Base-by-base conservation (phyloP, 2,797 vertebrate genomes). In the Phrynocephalus forsythii region DNA sequence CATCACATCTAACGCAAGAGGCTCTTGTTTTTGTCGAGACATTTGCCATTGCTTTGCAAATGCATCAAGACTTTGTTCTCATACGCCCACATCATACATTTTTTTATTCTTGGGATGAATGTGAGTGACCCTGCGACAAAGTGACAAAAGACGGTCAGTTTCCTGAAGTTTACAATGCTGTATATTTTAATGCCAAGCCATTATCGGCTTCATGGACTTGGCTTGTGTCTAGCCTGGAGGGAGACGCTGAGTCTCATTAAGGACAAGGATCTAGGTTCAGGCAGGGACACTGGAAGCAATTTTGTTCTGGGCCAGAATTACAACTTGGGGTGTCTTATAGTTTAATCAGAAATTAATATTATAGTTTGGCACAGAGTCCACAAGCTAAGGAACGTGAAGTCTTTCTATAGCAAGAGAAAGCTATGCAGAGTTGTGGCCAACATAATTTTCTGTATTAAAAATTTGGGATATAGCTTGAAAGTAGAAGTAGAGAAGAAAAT, bases 161-260 rank as follows among this genome's bases (percentile, higher is more conserved):
- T 88, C 20, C 80, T 91, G 83, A 0, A 2, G 60, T 91, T 93
- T 81, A 94, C 77, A 81, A 86, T 77, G 63, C 73, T 81, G 85
- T n/a, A 50, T 76, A 33, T 94, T 94, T 80, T 86, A 82, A 93
- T 92, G 91, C 94, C 94, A 95, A 90, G 95, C 93, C 84, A 92
- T 92, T 92, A 86, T 91, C 94, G 87, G 92, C 91, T 84, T 90
- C 11, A 0, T 80, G 88, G 91, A 92, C 91, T 95, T 96, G 96
- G 96, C 94, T 69, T 10, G 6, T 68, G 76, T 95, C 95, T 95
- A 95, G 77, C 75, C 89, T 86, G 92, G 91, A 94, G 92, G 93
- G 92, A 90, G 92, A 94, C 91, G 94, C 82, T 89, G 92, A 91
- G 91, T 89, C 92, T 96, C 94, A 94, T 95, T 96, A 95, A 94